Evolutionary conservation across 2,888 invertebrate genomes (phyloP).

Genomic region (Gandaritis pyraliata): DNA sequence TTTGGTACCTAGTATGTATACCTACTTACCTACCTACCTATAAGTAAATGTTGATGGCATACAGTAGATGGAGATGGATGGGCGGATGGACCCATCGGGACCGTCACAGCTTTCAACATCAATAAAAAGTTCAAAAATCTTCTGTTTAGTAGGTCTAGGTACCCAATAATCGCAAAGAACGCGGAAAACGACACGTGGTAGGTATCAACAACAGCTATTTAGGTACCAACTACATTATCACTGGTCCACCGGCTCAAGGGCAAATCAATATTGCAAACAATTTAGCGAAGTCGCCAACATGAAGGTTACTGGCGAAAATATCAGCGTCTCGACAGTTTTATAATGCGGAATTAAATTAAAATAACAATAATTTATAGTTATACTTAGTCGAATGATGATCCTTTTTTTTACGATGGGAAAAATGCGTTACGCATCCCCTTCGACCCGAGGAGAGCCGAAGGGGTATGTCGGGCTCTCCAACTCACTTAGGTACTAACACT

Average conservation of each 20-base stretch:
- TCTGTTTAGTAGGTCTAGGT: neutral
- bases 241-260: slow-evolving; percentile 57
- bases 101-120: no score
- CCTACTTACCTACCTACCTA: no score
- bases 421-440: no score
- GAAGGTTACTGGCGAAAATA: slow-evolving; percentile 46
- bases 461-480: no score
- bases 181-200: slow-evolving; percentile 21
- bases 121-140: neutral
- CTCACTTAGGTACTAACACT: no score
- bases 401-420: no score
- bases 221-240: slow-evolving; percentile 40
- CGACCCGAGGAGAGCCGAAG: no score
- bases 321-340: slow-evolving; percentile 33
- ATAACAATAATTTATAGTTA: slow-evolving; percentile 1
- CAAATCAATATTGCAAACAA: slow-evolving; percentile 60
- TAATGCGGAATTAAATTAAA: slow-evolving; percentile 32
- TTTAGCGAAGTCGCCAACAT: slow-evolving; percentile 52
- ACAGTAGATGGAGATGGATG: no score
- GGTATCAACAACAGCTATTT: slow-evolving; percentile 25
- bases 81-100: no score
- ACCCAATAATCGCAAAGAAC: slow-evolving; percentile 16
- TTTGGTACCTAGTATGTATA: no score
- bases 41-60: no score
- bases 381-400: neutral